phyloP scores from a whole-genome alignment of 1,140 invertebrate genomes.

The Luehdorfia chinensis region DNA sequence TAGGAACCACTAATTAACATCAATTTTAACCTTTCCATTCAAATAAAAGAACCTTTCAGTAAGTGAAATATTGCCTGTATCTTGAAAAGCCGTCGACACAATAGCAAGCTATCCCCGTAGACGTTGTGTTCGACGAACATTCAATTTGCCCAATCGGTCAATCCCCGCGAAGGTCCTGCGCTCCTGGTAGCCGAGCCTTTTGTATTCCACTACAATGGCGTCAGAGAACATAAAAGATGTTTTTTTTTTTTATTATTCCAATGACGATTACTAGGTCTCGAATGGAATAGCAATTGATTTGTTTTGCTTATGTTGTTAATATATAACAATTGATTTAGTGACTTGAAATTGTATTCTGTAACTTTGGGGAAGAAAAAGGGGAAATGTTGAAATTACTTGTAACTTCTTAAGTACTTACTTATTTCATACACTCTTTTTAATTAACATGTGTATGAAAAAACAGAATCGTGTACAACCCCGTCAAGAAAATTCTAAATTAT shows the following conservation, averaged over 20 bases:
- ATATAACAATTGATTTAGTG: no score
- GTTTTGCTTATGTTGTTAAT: not conserved
- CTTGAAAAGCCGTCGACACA: constrained; percentile 51
- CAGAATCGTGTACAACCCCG: no score
- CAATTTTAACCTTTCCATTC: no score
- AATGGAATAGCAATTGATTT: no score
- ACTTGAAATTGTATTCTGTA: no score
- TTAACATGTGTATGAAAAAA: no score
- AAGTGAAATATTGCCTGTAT: constrained; percentile 56
- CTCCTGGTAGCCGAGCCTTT: constrained; percentile 44
- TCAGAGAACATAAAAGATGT: not conserved
- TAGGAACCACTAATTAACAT: no score
- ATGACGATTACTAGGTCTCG: not conserved
- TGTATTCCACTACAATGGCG: constrained; percentile 35
- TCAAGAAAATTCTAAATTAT: no score
- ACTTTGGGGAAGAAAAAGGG: no score
- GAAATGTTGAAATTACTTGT: no score
- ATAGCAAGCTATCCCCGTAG: constrained; percentile 37
- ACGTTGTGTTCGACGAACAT: constrained; percentile 46
- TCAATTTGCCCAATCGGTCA: constrained; percentile 69
- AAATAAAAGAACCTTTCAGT: constrained; percentile 41
- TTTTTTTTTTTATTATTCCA: constrained; percentile 7
- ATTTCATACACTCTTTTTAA: no score
- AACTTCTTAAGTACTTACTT: no score
- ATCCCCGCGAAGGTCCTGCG: constrained; percentile 48